Evolutionary conservation across 1,140 invertebrate species (phyloP), one percentile per base, ranked within the genome.

Genomic region (Rhysida immarginata): DNA sequence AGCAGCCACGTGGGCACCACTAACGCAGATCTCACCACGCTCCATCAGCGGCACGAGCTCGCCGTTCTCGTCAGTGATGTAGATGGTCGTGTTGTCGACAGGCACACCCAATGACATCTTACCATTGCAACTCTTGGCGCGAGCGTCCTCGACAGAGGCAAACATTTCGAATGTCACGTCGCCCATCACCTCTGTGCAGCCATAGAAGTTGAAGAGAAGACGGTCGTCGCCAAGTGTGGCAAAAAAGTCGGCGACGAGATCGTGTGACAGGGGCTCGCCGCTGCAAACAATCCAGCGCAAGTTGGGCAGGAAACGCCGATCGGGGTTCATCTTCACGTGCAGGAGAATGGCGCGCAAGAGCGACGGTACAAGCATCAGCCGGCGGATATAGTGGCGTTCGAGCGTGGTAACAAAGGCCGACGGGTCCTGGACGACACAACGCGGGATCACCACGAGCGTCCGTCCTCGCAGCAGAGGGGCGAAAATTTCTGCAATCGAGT

Each of bases 401-500:
- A 58, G 26, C 26, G 26, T 23, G 13, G 3, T 2, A 23, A 53
- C 42, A 16, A 54, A 54, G 14, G 5, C 50, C 24, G 20, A 16
- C 18, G 43, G n/a, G 42, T 44, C 21, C 8, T 54, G 16, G 16
- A 54, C 43, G 14, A 14, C 23, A 16, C 3, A 5, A 11, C 29
- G 3, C 3, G 53, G 35, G n/a, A 54, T 24, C 11, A 54, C 35
- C n/a, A 54, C 43, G 8, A 54, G 23, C 8, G 5, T 3, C 27
- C 23, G 3, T 11, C 29, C 29, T 25, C 46, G 42, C 8, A 54
- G 21, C 3, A 54, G 42, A 0, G 87, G 82, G 0, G 81, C 84
- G 82, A 87, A 91, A 50, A 92, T 81, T 73, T 93, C 88, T 1
- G 80, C 77, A 1, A 88, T 79, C 1, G 87, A 87, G 66, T 93